Percentiles rank a stretch among this genome's conserved stretches.
Conservation (phyloP, 2,888 invertebrate genomes). For the Dichetophora obliterata region DNA sequence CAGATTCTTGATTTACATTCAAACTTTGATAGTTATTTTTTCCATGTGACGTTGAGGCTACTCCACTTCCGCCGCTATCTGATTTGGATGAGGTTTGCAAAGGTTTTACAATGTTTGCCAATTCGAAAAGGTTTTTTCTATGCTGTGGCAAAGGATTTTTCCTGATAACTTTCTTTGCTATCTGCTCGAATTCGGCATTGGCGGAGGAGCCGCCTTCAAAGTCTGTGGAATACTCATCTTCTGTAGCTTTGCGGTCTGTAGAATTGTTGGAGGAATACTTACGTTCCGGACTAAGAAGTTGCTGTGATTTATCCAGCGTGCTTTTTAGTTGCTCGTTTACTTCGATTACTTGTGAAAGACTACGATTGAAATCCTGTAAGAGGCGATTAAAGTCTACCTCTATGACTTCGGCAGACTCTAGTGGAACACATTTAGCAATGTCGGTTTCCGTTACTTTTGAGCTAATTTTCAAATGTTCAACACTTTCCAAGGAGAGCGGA, state of each 20-base stretch:
- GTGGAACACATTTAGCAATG: background rate
- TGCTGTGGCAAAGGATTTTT: slow-evolving; percentile 35
- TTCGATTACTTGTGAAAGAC: slow-evolving; percentile 61
- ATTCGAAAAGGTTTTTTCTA: slow-evolving; percentile 42
- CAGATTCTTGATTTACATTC: slow-evolving; percentile 40
- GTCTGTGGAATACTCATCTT: slow-evolving; percentile 48
- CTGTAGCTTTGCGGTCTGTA: background rate
- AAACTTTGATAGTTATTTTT: slow-evolving; percentile 26
- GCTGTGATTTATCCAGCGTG: slow-evolving; percentile 54
- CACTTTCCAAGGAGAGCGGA: slow-evolving; percentile 57
- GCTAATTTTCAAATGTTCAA: slow-evolving; percentile 52
- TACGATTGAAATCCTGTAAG: slow-evolving; percentile 61
- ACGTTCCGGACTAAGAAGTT: slow-evolving; percentile 50
- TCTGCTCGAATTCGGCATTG: slow-evolving; percentile 22
- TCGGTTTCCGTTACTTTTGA: slow-evolving; percentile 29
- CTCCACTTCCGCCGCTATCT: background rate
- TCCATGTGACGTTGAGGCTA: background rate
- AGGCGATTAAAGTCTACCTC: slow-evolving; percentile 55
- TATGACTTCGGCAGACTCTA: background rate
- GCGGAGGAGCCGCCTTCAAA: slow-evolving; percentile 47
- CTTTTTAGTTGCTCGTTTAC: slow-evolving; percentile 61
- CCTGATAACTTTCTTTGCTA: slow-evolving; percentile 31
- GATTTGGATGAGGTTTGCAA: slow-evolving; percentile 38
- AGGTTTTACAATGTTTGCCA: slow-evolving; percentile 43
- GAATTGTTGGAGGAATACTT: slow-evolving; percentile 5